These are phyloP conservation scores for Crotalus helleri DNA, from an alignment of 2,113 vertebrate genomes.

Conservation along the genomic window DNA sequence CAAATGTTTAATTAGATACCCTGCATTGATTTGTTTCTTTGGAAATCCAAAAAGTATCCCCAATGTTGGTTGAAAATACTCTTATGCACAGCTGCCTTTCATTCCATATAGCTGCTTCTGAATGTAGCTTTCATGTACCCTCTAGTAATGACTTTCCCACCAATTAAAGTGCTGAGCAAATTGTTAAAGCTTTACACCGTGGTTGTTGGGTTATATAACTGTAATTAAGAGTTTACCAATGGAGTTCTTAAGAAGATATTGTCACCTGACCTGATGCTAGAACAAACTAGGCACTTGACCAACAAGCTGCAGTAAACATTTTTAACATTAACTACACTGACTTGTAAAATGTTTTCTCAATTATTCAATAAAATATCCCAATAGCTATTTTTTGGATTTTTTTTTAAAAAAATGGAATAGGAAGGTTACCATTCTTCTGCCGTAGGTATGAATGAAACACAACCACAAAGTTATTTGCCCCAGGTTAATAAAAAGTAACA, in stretches of 20 bases:
- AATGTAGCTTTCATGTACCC: neutral
- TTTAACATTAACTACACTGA: neutral
- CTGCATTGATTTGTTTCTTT: slow-evolving; percentile 7
- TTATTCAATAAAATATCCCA: neutral
- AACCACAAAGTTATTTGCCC: slow-evolving; percentile 26
- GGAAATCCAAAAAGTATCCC: neutral
- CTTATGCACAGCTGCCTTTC: slow-evolving; percentile 1
- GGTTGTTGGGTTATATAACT: neutral
- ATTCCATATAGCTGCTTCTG: neutral
- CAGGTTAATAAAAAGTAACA: slow-evolving; percentile 20
- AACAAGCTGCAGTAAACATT: neutral
- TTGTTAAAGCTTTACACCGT: neutral
- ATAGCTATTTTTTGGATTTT: neutral
- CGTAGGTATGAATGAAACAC: slow-evolving; percentile 36
- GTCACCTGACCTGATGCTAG: neutral
- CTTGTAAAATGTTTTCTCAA: neutral
- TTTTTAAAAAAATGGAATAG: slow-evolving; percentile 25
- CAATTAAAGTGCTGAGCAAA: neutral
- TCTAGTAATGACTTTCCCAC: neutral
- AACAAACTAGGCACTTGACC: neutral
- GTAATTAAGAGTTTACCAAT: neutral
- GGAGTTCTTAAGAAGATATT: neutral
- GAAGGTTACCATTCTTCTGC: slow-evolving; percentile 6
- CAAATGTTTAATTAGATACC: neutral
- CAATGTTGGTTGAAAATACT: slow-evolving; percentile 1